A percentile compares a stretch with the other conserved stretches of the same genome.
phyloP scores from a whole-genome alignment of 2,113 vertebrate species.

The Lepus americanus region DNA sequence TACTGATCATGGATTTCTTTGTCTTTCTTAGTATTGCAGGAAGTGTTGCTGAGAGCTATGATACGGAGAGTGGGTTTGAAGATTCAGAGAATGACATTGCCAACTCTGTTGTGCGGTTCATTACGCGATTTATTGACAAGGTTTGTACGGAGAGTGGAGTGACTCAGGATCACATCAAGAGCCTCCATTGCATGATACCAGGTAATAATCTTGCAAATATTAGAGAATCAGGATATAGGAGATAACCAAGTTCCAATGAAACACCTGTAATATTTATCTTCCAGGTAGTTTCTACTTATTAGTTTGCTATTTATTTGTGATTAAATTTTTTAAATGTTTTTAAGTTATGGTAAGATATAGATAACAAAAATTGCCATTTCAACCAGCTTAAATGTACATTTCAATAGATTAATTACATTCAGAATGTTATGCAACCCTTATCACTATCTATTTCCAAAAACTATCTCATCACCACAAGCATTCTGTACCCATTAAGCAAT shows the following conservation, averaged over 20 bases:
- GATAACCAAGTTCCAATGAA: not conserved
- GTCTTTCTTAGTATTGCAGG: conserved; percentile 93
- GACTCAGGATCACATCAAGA: conserved; percentile 98
- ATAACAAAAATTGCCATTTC: conserved; percentile 50
- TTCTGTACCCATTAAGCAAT: not conserved
- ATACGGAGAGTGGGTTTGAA: conserved; percentile 98
- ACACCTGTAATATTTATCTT: conserved; percentile 33
- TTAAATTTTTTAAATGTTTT: conserved; percentile 53
- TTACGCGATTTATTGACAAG: conserved; percentile 98
- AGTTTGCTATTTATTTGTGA: conserved; percentile 19
- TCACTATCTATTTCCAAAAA: not conserved
- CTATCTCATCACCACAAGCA: conserved; percentile 6
- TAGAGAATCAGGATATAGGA: not conserved
- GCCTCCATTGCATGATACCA: conserved; percentile 99
- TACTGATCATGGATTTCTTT: conserved; percentile 62
- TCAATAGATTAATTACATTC: conserved; percentile 27
- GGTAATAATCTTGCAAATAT: conserved; percentile 87
- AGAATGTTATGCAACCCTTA: conserved; percentile 34
- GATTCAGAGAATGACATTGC: conserved; percentile 97
- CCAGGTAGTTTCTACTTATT: not conserved
- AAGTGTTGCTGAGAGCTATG: conserved; percentile 98
- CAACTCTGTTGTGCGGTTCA: conserved; percentile 95
- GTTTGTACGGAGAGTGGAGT: conserved; percentile 98
- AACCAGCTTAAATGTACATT: conserved; percentile 32
- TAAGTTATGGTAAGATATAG: not conserved